Evolutionary conservation across 2,113 vertebrate genomes (phyloP), one percentile per base, ranked within the genome.

Genomic region (Colistium nudipinnis): DNA sequence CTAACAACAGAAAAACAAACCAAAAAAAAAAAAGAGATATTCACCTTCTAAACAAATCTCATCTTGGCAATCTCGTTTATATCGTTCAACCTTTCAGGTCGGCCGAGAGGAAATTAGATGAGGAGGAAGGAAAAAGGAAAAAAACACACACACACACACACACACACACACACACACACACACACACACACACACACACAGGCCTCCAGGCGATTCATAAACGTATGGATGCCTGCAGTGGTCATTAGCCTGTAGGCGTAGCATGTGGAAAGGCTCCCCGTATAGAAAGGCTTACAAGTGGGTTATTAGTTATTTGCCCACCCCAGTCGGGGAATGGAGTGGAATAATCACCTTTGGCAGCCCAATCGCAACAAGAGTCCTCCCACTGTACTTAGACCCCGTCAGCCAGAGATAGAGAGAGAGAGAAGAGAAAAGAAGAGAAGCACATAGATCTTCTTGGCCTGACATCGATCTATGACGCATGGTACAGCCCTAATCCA

Each of bases 391-490:
- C 75, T 83, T 66, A 85, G 79, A 80, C 72, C 45, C 69, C 62
- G 53, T 70, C 30, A 44, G 35, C 19, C 24, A 52, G 28, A 49
- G 25, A 52, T 35, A 49, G 67, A 61, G 39, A 54, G 55, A 13
- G 1, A 55, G 49, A 38, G 56, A 47, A n/a, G n/a, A 49, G 67
- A 61, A 35, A 54, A 49, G 10, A 1, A 55, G 49, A 38, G 54
- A 45, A 35, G 52, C 35, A 64, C 17, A 65, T 65, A 85, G 74
- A 83, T 85, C 78, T 61, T 67, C 78, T 82, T 76, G 73, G 87
- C 80, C 81, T 76, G 85, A 79, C 74, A 87, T 92, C 70, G 87
- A 92, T 92, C 87, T 84, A 70, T 91, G 90, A 90, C 67, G 82
- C 87, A 87, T 85, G 84, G 84, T 80, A 78, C 67, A 67, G 20